Evolutionary conservation across 2,113 vertebrate genomes (phyloP).

Genomic region (Microcebus murinus): DNA sequence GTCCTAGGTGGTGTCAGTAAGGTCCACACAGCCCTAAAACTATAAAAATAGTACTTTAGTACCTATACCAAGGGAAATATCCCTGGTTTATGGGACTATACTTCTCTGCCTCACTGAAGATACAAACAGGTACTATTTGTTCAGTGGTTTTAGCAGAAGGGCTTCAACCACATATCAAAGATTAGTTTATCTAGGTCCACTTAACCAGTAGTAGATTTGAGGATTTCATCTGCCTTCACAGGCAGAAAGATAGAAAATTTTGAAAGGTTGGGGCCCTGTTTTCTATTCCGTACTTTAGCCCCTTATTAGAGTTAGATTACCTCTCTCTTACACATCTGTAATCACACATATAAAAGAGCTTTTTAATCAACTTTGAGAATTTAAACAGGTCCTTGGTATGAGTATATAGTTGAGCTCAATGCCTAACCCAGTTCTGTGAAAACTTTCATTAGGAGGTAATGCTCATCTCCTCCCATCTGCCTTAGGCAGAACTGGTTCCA

Average conservation of each 20-base stretch:
- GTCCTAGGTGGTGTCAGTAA: background rate
- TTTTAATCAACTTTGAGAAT: conserved; percentile 8
- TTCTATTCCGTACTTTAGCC: background rate
- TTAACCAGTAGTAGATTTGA: background rate
- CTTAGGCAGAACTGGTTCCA: conserved; percentile 1
- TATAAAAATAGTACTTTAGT: background rate
- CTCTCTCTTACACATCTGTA: background rate
- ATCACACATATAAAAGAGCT: background rate
- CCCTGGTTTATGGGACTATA: background rate
- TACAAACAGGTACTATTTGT: background rate
- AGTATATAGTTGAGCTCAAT: background rate
- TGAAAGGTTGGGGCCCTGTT: background rate
- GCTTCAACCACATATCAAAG: background rate
- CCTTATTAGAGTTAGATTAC: background rate
- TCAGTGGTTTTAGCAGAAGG: background rate
- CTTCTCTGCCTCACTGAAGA: background rate
- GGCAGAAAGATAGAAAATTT: background rate
- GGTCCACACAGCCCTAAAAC: background rate
- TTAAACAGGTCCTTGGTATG: background rate
- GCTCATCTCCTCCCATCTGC: background rate
- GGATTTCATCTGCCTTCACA: conserved; percentile 8
- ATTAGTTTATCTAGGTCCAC: background rate
- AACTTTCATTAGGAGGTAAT: background rate
- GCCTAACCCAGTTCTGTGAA: background rate
- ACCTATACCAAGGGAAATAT: background rate